Evolutionary conservation across 2,113 vertebrate species (phyloP), one percentile per base, ranked within the genome.

Genomic region (Periophthalmus modestus): DNA sequence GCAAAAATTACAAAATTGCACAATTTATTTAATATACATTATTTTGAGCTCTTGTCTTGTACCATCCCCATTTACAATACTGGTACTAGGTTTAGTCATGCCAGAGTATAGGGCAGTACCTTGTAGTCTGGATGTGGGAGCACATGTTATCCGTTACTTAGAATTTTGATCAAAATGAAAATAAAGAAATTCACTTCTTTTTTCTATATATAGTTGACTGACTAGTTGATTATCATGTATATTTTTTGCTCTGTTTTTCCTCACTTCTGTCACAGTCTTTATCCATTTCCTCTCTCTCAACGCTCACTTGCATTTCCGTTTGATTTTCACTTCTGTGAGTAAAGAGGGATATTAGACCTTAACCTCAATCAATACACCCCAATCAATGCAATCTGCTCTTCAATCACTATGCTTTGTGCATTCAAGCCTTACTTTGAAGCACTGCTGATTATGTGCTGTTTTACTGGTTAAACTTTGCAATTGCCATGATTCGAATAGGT

Each of bases 371-470:
- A 80, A 89, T 92, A 87, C 43, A 46, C 68, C 15, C 78, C 71
- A 87, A 80, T 88, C 88, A 88, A 84, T 88, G 84, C 82, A 83
- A 81, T 88, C 80, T 82, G 81, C 76, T 80, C 73, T 79, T 89
- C 84, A 80, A 87, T 89, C 88, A 85, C 88, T 63, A 50, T 43
- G 79, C 74, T 78, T 87, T 85, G 82, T 85, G 84, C 73, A 71
- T 81, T 82, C 69, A 80, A 74, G 81, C 68, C 69, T 85, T 72
- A 78, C 82, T 77, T 69, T 78, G 77, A 88, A 81, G 81, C 77
- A 59, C 74, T 18, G 1, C 83, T 88, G 82, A 91, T 89, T 89
- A 82, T 78, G 55, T 71, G 54, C 72, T 65, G 67, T 87, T 83
- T 86, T 82, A 82, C 76, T 36, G 71, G 69, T 81, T 82, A 73